These are phyloP conservation scores for Xenopus borealis DNA, from an alignment of 2,113 vertebrate genomes.

Conservation along the genomic window DNA sequence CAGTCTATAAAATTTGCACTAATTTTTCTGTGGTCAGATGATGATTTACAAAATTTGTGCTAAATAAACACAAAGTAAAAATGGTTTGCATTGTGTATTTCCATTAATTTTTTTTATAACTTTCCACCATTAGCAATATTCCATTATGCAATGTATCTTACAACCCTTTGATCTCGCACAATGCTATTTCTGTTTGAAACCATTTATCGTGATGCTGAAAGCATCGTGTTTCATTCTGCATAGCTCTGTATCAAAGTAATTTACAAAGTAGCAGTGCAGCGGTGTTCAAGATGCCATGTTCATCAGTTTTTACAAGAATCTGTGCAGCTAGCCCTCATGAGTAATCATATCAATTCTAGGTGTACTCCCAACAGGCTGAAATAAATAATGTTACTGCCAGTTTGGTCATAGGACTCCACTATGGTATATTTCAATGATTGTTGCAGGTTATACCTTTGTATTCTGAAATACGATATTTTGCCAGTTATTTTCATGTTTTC, in stretches of 20 bases:
- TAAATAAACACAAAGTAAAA: too few relatives aligned
- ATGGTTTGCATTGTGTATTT: too few relatives aligned
- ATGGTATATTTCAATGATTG: too few relatives aligned
- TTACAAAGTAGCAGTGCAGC: not conserved
- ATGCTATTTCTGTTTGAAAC: not conserved
- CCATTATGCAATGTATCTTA: too few relatives aligned
- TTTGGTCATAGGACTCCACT: not conserved
- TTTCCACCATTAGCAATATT: too few relatives aligned
- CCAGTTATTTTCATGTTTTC: too few relatives aligned
- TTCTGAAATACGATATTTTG: too few relatives aligned
- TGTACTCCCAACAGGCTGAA: not conserved
- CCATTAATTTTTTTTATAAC: too few relatives aligned
- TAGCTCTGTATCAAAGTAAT: not conserved
- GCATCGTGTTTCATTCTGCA: not conserved
- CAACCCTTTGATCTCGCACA: not conserved
- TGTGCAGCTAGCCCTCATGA: not conserved
- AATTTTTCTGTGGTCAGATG: too few relatives aligned
- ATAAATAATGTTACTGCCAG: not conserved
- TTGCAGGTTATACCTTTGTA: too few relatives aligned
- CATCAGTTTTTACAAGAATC: slow-evolving; percentile 1
- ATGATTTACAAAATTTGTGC: too few relatives aligned
- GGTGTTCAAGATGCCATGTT: not conserved
- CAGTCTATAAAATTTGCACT: too few relatives aligned
- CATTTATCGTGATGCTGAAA: not conserved
- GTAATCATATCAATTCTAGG: not conserved